Base-by-base conservation (phyloP, 30 jellyfish, hydroid and myxozoan genomes). In the Hydractinia symbiolongicarpus region DNA sequence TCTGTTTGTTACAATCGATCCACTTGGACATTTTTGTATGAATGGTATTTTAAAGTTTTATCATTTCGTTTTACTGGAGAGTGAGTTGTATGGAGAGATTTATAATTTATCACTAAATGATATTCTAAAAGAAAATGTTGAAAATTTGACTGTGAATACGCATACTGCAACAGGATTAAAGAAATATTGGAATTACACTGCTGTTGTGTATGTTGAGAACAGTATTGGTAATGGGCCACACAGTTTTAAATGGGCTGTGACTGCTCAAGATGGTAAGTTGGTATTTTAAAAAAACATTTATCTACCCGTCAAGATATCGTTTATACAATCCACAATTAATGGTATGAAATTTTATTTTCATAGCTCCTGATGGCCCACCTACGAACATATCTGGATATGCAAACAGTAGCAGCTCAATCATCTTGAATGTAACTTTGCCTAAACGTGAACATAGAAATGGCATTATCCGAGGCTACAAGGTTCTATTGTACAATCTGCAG, bases 331-430 rank as follows among this genome's bases (percentile, higher is more conserved):
- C 19, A 6, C 74, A n/a, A n/a, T 64, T 64, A n/a, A 51, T 64
- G 9, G 7, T 6, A 64, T 64, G 19, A 7, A 7, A n/a, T 7
- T 4, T 64, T 7, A 11, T 3, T 58, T 58, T 58, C 74, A n/a
- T 64, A 64, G 74, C 40, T 64, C 74, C 74, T 6, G 74, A 64
- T n/a, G 74, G 74, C 19, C 74, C 74, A n/a, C 74, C 74, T 51
- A 64, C 19, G 9, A 13, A 64, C 74, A 64, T 64, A 64, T n/a
- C 74, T n/a, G 19, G 19, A 64, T 7, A 7, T n/a, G 74, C 74
- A 64, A n/a, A 64, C 40, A 64, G 40, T 51, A n/a, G 52, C 9
- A 64, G 52, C 4, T n/a, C 17, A n/a, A 13, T 64, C 40, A 13
- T 64, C 40, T 44, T 8, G 0, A 64, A 13, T 13, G 40, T 64